These are phyloP conservation scores for Hemaris fuciformis DNA, from an alignment of 2,888 invertebrate genomes.

Conservation along the genomic window DNA sequence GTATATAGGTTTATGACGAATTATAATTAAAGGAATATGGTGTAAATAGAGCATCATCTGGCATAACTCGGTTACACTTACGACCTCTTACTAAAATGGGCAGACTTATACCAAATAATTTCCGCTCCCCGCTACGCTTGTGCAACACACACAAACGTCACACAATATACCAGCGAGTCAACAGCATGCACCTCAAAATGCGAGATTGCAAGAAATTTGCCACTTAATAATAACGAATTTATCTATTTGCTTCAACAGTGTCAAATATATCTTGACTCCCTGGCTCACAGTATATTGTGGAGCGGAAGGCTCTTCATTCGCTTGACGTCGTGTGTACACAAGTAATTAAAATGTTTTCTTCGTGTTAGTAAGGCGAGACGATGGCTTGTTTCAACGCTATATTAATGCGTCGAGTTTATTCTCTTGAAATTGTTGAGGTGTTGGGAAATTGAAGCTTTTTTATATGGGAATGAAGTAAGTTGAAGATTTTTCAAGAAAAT, in stretches of 20 bases:
- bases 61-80: no score
- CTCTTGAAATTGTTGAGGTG: no score
- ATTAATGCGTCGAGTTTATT: not conserved
- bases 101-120: not conserved
- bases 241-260: not conserved
- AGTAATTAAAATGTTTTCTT: conserved; percentile 10
- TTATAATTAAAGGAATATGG: no score
- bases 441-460: not conserved
- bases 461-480: not conserved
- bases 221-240: conserved; percentile 29
- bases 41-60: no score
- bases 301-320: not conserved
- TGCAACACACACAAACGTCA: not conserved
- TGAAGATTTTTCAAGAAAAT: no score
- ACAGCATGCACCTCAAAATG: conserved; percentile 13
- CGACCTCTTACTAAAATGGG: not conserved
- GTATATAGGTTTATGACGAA: no score
- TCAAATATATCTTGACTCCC: not conserved
- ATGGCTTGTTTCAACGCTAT: not conserved
- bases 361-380: not conserved
- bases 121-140: not conserved
- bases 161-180: conserved; percentile 11
- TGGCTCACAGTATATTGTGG: not conserved
- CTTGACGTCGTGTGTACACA: not conserved
- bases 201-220: conserved; percentile 19